Percentiles rank a stretch among this genome's conserved stretches.
phyloP scores from a whole-genome alignment of 1,140 invertebrate genomes.

The Drosophila biarmipes region DNA sequence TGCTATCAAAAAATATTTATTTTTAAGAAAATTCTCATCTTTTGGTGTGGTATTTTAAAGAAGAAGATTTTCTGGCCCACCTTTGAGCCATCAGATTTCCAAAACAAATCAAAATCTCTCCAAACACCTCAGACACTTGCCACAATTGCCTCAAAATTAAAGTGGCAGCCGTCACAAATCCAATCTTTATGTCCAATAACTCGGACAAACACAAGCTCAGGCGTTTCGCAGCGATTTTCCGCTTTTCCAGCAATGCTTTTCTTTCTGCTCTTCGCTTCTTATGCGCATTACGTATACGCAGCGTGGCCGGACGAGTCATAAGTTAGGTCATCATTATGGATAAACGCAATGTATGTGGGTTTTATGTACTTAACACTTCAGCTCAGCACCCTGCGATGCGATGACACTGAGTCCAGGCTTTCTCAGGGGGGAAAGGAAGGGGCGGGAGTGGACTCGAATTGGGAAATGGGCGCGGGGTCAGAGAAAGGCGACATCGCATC shows the following conservation, averaged over 20 bases:
- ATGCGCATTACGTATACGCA: slow-evolving; percentile 70
- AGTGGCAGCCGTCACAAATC: slow-evolving; percentile 27
- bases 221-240: slow-evolving; percentile 14
- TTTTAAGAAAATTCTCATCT: too few species aligned
- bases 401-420: slow-evolving; percentile 52
- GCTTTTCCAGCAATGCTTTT: slow-evolving; percentile 14
- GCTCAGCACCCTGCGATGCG: slow-evolving; percentile 43
- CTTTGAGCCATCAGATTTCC: too few species aligned
- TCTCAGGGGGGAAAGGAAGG: neutral
- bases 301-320: slow-evolving; percentile 61
- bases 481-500: slow-evolving; percentile 26
- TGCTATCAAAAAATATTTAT: too few species aligned
- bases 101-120: neutral
- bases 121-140: neutral
- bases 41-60: too few species aligned
- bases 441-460: too few species aligned
- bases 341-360: slow-evolving; percentile 76
- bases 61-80: too few species aligned
- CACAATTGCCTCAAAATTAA: slow-evolving; percentile 10
- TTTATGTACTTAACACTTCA: slow-evolving; percentile 83
- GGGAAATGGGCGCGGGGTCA: slow-evolving; percentile 1
- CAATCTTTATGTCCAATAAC: slow-evolving; percentile 31
- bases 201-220: slow-evolving; percentile 7
- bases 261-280: slow-evolving; percentile 27
- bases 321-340: slow-evolving; percentile 83